These are phyloP conservation scores for Eidolon helvum DNA, from an alignment of 2,113 vertebrate species.

Conservation along the genomic window DNA sequence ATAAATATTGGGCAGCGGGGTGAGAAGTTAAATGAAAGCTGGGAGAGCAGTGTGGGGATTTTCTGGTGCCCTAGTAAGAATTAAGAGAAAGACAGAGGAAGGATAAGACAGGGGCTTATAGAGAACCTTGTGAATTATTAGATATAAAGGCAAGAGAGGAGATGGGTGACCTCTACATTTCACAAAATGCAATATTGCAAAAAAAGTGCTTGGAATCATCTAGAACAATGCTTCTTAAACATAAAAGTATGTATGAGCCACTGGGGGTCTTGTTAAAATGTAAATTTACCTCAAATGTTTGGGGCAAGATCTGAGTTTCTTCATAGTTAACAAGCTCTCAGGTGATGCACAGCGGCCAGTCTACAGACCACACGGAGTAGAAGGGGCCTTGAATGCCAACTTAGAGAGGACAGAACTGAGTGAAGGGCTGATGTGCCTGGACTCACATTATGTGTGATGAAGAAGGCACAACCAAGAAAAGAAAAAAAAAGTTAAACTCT, in stretches of 20 bases:
- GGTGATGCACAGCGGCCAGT: background rate
- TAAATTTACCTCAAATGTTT: background rate
- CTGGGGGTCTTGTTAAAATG: background rate
- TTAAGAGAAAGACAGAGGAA: background rate
- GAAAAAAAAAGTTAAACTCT: background rate
- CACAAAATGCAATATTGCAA: background rate
- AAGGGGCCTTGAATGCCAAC: background rate
- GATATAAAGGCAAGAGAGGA: background rate
- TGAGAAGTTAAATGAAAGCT: background rate
- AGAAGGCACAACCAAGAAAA: background rate
- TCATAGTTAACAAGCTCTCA: background rate
- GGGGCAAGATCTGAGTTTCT: background rate
- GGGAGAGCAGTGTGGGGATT: background rate
- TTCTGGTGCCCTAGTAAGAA: background rate
- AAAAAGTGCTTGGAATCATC: background rate
- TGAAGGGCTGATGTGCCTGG: too few relatives aligned
- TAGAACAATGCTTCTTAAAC: background rate
- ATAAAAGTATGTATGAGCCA: background rate
- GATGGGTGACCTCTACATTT: background rate
- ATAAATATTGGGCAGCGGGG: background rate
- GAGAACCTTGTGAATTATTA: background rate
- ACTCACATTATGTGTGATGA: background rate
- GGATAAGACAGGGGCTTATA: background rate
- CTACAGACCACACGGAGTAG: background rate
- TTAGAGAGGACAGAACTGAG: background rate